Conservation (phyloP, 2,797 vertebrate genomes). For the Synanceia verrucosa region DNA sequence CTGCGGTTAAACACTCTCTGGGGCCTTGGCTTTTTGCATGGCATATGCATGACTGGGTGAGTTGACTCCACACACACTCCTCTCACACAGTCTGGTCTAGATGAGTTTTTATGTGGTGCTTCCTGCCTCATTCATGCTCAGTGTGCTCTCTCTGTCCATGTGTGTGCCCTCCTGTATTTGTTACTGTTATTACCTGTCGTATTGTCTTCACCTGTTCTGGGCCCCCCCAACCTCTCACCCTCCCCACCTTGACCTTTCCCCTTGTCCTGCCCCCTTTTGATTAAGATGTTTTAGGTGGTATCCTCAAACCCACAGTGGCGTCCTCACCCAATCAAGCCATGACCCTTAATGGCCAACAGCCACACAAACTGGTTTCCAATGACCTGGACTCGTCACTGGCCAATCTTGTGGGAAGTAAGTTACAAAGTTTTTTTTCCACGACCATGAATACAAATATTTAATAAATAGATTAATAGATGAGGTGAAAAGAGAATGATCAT, state of each 20-base stretch:
- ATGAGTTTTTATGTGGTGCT: constrained; percentile 28
- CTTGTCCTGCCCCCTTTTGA: constrained; percentile 64
- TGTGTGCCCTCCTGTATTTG: constrained; percentile 20
- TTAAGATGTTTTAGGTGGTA: constrained; percentile 92
- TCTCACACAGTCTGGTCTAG: constrained; percentile 29
- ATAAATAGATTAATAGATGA: neutral
- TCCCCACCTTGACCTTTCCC: constrained; percentile 13
- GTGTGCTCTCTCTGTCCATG: constrained; percentile 42
- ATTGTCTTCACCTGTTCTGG: constrained; percentile 39
- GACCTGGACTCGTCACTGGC: constrained; percentile 96
- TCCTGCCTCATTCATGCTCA: constrained; percentile 48
- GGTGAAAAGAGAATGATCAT: neutral
- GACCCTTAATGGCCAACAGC: constrained; percentile 83
- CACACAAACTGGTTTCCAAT: constrained; percentile 91
- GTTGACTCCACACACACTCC: constrained; percentile 69
- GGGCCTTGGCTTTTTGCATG: constrained; percentile 82
- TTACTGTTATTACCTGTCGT: constrained; percentile 19
- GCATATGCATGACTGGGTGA: constrained; percentile 84
- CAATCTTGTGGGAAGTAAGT: constrained; percentile 97
- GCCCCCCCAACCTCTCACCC: constrained; percentile 30
- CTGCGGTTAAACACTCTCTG: constrained; percentile 61
- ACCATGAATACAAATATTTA: neutral
- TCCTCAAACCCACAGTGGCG: constrained; percentile 94
- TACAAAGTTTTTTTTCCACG: neutral
- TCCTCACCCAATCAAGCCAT: constrained; percentile 90